Base-by-base conservation (phyloP, 2,888 invertebrate species). In the Ophion slaviceki region DNA sequence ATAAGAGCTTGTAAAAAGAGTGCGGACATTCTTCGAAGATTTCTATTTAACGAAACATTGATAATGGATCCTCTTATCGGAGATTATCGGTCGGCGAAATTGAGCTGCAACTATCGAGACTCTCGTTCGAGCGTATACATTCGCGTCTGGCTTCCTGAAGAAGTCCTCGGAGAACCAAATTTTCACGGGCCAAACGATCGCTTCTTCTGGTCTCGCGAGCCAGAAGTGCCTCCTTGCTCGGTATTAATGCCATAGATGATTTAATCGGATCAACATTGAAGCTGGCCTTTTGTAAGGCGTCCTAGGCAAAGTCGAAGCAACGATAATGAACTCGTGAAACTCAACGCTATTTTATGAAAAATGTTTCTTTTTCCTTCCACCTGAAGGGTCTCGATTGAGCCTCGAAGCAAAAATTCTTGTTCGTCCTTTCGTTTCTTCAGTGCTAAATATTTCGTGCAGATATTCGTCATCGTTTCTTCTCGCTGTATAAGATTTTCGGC, bases 371-470 rank as follows among this genome's bases (percentile, higher is more conserved):
- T 57, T 62, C 17, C 5, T 62, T 74, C 40, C 5, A 90, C 90
- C 79, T 89, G 90, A 53, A 90, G 85, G 28, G 85, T 88, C 78
- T 90, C 87, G 40, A 89, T 88, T 0, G 88, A 88, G 11, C 80
- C 86, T 7, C 85, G 82, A 11, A 91, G 45, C n/a, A 89, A 68
- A 14, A 80, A 62, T 59, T 90, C 90, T 68, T 90, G 88, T 28
- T 89, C 86, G 32, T 91, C 88, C n/a, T 90, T 91, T 45, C 88
- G 88, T 40, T 89, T 88, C 36, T 90, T 90, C 53, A 92, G 40
- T 5, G 62, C 85, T 71, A 90, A 79, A 80, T 90, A 91, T 82
- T 89, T 91, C 1, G 70, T 87, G 62, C 88, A 89, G 45, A 90
- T 86, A 57, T 87, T 90, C 53, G 87, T 87, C n/a, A 89, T 82